Evolutionary conservation across 2,113 vertebrate species (phyloP).

Genomic region (Capreolus pygargus): DNA sequence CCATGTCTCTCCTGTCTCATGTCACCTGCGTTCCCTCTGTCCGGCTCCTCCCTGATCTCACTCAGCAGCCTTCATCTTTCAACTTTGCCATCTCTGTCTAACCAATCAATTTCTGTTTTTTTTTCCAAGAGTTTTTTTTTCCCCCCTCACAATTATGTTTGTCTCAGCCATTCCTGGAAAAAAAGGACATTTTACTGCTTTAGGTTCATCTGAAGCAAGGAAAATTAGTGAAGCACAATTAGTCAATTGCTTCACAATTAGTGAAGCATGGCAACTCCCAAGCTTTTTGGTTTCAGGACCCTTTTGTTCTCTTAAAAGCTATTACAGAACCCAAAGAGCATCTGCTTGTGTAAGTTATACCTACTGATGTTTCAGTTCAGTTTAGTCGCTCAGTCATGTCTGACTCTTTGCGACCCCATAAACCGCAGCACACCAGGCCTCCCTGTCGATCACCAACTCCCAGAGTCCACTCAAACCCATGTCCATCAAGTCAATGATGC

Average conservation of each 20-base stretch:
- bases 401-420: too few species aligned
- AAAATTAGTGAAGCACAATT: not conserved
- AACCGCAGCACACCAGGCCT: too few species aligned
- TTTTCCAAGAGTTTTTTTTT: not conserved
- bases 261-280: not conserved
- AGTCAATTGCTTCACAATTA: not conserved
- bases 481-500: too few species aligned
- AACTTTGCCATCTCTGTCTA: not conserved
- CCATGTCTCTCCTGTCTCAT: not conserved
- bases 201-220: not conserved
- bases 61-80: not conserved
- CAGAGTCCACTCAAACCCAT: too few species aligned
- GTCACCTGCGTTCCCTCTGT: not conserved
- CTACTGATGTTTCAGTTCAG: not conserved
- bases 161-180: not conserved
- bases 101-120: not conserved
- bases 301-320: not conserved
- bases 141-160: not conserved
- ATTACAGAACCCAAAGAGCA: not conserved
- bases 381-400: too few species aligned
- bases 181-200: not conserved
- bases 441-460: too few species aligned
- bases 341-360: not conserved
- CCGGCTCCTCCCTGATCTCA: not conserved
- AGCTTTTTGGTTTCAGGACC: not conserved